Evolutionary conservation across 2,113 vertebrate species (phyloP).

Genomic region (Uria lomvia): DNA sequence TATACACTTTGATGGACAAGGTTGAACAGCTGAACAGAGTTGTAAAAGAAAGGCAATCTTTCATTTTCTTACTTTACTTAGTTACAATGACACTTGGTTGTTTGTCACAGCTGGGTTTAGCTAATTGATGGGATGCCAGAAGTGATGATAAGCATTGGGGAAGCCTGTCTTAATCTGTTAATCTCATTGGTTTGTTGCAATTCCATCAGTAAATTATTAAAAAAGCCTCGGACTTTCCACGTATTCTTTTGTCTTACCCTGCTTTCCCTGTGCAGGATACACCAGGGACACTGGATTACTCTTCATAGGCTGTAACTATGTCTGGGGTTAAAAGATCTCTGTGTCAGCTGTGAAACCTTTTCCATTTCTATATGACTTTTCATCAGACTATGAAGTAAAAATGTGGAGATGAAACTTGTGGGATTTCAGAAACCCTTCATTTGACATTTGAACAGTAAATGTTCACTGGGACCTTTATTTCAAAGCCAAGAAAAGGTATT

Average conservation of each 20-base stretch:
- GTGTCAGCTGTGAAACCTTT: neutral
- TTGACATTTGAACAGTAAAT: conserved; percentile 26
- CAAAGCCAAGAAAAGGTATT: neutral
- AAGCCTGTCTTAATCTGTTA: neutral
- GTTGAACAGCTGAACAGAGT: neutral
- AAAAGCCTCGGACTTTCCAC: neutral
- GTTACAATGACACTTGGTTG: neutral
- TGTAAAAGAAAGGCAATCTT: neutral
- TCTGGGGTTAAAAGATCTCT: neutral
- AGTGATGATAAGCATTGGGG: neutral
- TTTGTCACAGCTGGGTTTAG: neutral
- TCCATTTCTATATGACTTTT: neutral
- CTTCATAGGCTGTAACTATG: neutral
- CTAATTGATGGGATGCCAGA: conserved; percentile 9
- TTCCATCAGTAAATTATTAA: conserved; percentile 14
- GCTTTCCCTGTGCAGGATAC: neutral
- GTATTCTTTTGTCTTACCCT: neutral
- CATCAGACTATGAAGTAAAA: neutral
- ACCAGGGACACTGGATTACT: neutral
- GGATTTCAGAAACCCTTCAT: conserved; percentile 18
- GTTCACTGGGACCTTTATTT: neutral
- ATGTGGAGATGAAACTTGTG: neutral
- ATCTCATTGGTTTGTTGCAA: neutral
- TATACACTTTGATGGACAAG: neutral
- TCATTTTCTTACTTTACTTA: neutral